Percentiles rank a stretch among this genome's conserved stretches.
Evolutionary conservation across 1,140 invertebrate genomes (phyloP).

Genomic region (Bombyx mandarina): DNA sequence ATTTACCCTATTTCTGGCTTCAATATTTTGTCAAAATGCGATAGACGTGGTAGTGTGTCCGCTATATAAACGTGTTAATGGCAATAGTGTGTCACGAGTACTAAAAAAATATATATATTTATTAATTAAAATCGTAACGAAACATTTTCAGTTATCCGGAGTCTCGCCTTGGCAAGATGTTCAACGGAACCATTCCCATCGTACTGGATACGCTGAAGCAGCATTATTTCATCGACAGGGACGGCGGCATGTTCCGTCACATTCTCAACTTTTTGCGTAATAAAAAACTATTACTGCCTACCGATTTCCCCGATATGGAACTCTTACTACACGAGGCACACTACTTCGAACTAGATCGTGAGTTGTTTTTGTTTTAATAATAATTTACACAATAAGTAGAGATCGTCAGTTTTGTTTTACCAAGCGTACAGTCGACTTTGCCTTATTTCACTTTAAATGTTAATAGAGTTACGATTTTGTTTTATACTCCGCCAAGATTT

Average conservation of each 20-base stretch:
- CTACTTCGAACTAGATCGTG: constrained; percentile 93
- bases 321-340: constrained; percentile 92
- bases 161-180: constrained; percentile 91
- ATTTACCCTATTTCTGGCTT: too few species aligned
- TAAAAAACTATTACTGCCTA: constrained; percentile 87
- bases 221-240: constrained; percentile 98
- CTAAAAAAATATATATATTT: too few species aligned
- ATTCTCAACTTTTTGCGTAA: constrained; percentile 97
- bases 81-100: too few species aligned
- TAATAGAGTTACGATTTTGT: too few species aligned
- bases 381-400: too few species aligned
- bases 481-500: too few species aligned
- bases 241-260: constrained; percentile 95
- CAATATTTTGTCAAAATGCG: too few species aligned
- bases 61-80: too few species aligned
- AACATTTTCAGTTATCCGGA: constrained; percentile 85
- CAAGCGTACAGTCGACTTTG: too few species aligned
- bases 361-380: constrained; percentile 49
- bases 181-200: constrained; percentile 97
- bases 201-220: constrained; percentile 97
- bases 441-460: too few species aligned
- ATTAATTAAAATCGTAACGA: neutral
- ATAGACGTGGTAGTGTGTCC: too few species aligned
- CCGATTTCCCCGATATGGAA: constrained; percentile 90
- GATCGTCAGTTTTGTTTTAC: too few species aligned